Conservation (phyloP, 2,113 vertebrate species). For the Prietella phreatophila region DNA sequence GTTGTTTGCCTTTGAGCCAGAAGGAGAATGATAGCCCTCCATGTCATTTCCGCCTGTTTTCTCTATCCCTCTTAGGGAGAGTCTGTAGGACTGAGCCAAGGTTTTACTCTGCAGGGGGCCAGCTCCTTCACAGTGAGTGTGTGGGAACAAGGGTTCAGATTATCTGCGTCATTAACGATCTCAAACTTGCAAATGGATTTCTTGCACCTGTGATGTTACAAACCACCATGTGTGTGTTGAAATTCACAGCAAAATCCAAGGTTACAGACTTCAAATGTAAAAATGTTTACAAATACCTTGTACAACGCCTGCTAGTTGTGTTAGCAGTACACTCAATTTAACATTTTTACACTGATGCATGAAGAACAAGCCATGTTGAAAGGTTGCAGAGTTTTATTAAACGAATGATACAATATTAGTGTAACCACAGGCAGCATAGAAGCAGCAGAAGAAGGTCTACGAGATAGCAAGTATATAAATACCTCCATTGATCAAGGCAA, state of each 20-base stretch:
- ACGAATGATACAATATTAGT: background rate
- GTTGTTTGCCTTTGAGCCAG: conserved; percentile 28
- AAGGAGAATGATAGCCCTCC: conserved; percentile 15
- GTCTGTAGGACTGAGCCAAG: conserved; percentile 13
- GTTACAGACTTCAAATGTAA: background rate
- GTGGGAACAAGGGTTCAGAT: conserved; percentile 6
- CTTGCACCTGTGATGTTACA: conserved; percentile 1
- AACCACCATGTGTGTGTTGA: background rate
- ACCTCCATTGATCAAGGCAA: background rate
- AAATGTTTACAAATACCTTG: background rate
- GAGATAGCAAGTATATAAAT: conserved; percentile 25
- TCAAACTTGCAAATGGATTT: conserved; percentile 2
- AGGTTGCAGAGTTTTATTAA: background rate
- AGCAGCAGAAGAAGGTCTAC: background rate
- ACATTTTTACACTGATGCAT: background rate
- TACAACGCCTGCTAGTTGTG: background rate
- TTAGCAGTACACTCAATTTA: background rate
- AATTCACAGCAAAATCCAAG: background rate
- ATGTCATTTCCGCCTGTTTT: conserved; percentile 24
- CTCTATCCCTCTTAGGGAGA: conserved; percentile 1
- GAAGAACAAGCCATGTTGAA: background rate
- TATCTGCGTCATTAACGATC: conserved; percentile 7
- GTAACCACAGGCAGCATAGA: background rate
- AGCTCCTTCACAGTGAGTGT: conserved; percentile 19
- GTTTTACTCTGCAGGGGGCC: conserved; percentile 9